Evolutionary conservation across 1,140 invertebrate genomes (phyloP), one percentile per base, ranked within the genome.

Genomic region (Drosophila tsacasi): DNA sequence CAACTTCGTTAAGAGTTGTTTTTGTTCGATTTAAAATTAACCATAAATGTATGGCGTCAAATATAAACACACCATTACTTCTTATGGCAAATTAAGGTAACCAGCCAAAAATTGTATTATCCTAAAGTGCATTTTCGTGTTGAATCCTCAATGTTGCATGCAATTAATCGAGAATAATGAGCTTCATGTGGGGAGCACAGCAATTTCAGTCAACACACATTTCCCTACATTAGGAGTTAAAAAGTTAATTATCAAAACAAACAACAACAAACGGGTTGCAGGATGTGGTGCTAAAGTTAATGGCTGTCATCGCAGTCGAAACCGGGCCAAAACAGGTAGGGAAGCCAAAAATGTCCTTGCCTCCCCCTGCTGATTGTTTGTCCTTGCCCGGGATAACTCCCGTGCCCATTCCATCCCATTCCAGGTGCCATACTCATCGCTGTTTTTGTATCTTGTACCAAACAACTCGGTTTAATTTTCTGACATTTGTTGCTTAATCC

Each of bases 241-340:
- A 84, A 81, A 74, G 81, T 87, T 89, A 89, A 89, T 87, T 86
- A 86, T 76, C 71, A 64, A 49, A 54, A 47, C 69, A 81, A 74
- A 79, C 82, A 78, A 72, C 50, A 42, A 49, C 60, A 46, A 25
- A 10, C 54, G 35, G 30, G 44, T 17, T 47, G 37, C 21, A n/a
- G 49, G 49, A 54, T 54, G 52, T 57, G 66, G 42, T 27, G 23
- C 44, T 65, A 55, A 55, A 61, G 60, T 49, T 75, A 76, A 76
- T 76, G 74, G 46, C 35, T 54, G 66, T 35, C 49, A 67, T 27
- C 32, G n/a, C 44, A 54, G 55, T 42, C 68, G 50, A 25, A 65
- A 57, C 35, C 67, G 39, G 42, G 40, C 49, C 49, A 54, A 62
- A 75, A 76, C 79, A 78, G 68, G 55, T 68, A n/a, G 54, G 54